These are phyloP conservation scores for Trissolcus basalis DNA, from an alignment of 1,140 invertebrate genomes.

Conservation along the genomic window DNA sequence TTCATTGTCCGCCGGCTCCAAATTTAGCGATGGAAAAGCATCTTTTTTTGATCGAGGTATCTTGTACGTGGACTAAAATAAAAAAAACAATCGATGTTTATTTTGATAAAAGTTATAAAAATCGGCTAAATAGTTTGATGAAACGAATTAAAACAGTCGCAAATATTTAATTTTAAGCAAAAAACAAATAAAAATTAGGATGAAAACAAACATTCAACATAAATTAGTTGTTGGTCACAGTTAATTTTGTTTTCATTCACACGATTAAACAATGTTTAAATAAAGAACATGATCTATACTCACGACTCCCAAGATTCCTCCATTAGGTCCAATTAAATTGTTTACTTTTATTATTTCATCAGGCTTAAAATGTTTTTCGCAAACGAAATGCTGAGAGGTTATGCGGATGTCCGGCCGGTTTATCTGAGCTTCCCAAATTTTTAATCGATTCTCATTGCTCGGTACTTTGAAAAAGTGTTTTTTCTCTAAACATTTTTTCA, in stretches of 20 bases:
- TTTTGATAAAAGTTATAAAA: neutral
- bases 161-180: too few relatives aligned
- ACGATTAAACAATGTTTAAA: too few relatives aligned
- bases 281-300: conserved; percentile 1
- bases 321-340: conserved; percentile 1
- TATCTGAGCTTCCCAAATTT: conserved; percentile 1
- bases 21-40: neutral
- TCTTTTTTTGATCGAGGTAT: neutral
- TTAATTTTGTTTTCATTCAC: too few relatives aligned
- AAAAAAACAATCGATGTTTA: neutral
- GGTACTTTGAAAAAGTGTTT: conserved; percentile 28
- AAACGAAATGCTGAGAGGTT: conserved; percentile 10
- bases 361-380: conserved; percentile 7
- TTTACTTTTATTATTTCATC: conserved; percentile 7
- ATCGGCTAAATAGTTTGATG: neutral
- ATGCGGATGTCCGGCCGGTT: conserved; percentile 1
- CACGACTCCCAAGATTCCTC: conserved; percentile 9
- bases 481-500: conserved; percentile 8
- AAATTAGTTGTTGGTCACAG: too few relatives aligned
- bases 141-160: too few relatives aligned
- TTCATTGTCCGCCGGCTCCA: too few relatives aligned
- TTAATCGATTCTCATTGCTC: neutral
- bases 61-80: neutral
- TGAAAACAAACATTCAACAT: too few relatives aligned
- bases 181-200: too few relatives aligned